These are phyloP conservation scores for Rhabdornis inornatus DNA, from an alignment of 2,113 vertebrate genomes.

Conservation along the genomic window DNA sequence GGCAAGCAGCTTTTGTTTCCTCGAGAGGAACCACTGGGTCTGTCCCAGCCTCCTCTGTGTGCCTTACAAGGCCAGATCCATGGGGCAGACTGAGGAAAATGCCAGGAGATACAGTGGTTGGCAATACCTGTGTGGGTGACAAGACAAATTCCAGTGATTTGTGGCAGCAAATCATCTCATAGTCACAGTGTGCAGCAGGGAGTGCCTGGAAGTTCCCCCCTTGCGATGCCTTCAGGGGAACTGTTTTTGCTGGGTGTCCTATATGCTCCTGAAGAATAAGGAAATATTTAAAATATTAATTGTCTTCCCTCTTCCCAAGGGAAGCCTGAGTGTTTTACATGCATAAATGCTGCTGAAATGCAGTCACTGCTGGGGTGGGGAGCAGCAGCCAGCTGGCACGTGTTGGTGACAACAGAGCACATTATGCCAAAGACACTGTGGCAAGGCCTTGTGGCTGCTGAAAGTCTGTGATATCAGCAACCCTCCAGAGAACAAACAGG, in stretches of 20 bases:
- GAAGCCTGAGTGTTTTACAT: not conserved
- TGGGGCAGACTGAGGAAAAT: not conserved
- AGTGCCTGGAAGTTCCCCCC: not conserved
- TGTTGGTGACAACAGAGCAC: not conserved
- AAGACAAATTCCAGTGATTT: not conserved
- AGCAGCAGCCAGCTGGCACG: constrained; percentile 39
- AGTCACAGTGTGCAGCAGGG: not conserved
- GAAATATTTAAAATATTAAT: constrained; percentile 25
- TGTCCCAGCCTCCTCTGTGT: not conserved
- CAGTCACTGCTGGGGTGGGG: constrained; percentile 17
- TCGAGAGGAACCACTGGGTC: not conserved
- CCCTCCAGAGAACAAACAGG: not conserved
- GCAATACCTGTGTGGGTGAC: not conserved
- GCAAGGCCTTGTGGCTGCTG: not conserved
- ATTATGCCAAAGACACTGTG: not conserved
- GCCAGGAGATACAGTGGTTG: not conserved
- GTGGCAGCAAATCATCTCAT: not conserved
- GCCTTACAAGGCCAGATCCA: not conserved
- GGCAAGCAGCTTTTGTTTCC: not conserved
- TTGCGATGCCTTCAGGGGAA: not conserved
- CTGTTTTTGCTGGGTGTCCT: not conserved
- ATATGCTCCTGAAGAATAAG: not conserved
- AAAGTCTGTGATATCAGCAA: not conserved
- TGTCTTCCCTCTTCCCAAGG: not conserved
- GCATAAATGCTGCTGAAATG: not conserved